Evolutionary conservation across 2,797 vertebrate genomes (phyloP), one percentile per base, ranked within the genome.

Genomic region (Acanthurus lineatus): DNA sequence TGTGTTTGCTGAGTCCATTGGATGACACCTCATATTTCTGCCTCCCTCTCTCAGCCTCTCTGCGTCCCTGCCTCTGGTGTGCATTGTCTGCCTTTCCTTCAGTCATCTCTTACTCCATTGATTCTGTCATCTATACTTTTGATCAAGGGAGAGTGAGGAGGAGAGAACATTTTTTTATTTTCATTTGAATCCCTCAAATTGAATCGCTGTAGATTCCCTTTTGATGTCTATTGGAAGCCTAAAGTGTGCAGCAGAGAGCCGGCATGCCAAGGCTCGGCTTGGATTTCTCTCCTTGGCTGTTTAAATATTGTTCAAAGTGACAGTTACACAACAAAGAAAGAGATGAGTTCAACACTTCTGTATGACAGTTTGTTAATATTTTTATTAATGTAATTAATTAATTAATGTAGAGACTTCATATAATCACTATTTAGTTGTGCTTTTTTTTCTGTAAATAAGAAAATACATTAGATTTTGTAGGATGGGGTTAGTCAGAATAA

Each of bases 1-100:
- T 70, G 67, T 83, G 67, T 81, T 79, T 76, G 51, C 57, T n/a
- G 16, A 65, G 66, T 73, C 77, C 74, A 63, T 81, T 9, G 6
- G 44, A 75, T 15, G 57, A 42, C 64, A 75, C 52, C 25, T 69
- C 61, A 51, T 78, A 35, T 86, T 35, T 79, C 63, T 65, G 65
- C 47, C 6, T 69, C 3, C 8, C 19, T 48, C 6, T 61, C 15
- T 54, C 35, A 69, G 51, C 11, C 45, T 65, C 35, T 38, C 14
- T 19, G 2, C 68, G 11, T 35, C 12, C 19, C 48, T 19, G 22
- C 4, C 19, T 63, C 8, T 42, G 20, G 3, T 56, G 16, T 59
- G 40, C n/a, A 14, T 65, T 2, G 9, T n/a, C 57, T 42, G 44
- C 40, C 40, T 4, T 35, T 16, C 15, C 32, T 52, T 40, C 12